Conservation (phyloP, 1,140 invertebrate genomes). For the Adelges cooleyi region DNA sequence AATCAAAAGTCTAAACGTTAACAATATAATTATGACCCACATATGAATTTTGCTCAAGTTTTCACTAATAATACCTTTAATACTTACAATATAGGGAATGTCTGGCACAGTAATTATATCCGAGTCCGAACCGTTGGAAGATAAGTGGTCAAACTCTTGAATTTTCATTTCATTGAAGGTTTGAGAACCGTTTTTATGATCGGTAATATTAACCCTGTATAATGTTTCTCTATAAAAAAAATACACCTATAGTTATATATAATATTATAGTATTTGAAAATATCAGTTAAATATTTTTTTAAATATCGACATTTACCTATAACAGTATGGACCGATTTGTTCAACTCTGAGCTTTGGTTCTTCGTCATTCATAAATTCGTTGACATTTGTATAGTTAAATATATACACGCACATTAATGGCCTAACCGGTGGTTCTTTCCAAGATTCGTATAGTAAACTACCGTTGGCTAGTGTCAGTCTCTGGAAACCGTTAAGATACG, state of each 20-base stretch:
- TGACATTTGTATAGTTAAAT: slow-evolving; percentile 76
- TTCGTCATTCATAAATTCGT: slow-evolving; percentile 56
- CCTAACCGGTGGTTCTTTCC: slow-evolving; percentile 69
- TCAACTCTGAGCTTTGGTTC: slow-evolving; percentile 57
- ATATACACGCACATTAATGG: slow-evolving; percentile 72
- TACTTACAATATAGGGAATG: slow-evolving; percentile 43
- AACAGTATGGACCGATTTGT: slow-evolving; percentile 81
- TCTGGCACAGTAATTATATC: slow-evolving; percentile 44
- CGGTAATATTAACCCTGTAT: slow-evolving; percentile 17
- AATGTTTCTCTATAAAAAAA: slow-evolving; percentile 4
- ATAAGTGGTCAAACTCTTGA: slow-evolving; percentile 41
- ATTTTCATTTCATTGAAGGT: slow-evolving; percentile 44
- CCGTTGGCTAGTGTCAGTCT: slow-evolving; percentile 57
- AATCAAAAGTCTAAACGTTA: too few relatives aligned
- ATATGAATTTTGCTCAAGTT: too few relatives aligned
- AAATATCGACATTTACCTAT: slow-evolving; percentile 48
- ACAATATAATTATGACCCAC: too few relatives aligned
- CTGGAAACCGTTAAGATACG: slow-evolving; percentile 40
- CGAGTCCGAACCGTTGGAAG: slow-evolving; percentile 40
- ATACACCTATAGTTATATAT: too few relatives aligned
- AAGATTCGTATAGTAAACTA: slow-evolving; percentile 71
- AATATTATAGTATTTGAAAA: not conserved
- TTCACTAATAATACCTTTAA: too few relatives aligned
- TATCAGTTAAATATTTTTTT: not conserved
- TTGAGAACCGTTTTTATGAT: slow-evolving; percentile 44